Conservation (phyloP, 2,888 invertebrate genomes). For the Mesopsocus fuscifrons region DNA sequence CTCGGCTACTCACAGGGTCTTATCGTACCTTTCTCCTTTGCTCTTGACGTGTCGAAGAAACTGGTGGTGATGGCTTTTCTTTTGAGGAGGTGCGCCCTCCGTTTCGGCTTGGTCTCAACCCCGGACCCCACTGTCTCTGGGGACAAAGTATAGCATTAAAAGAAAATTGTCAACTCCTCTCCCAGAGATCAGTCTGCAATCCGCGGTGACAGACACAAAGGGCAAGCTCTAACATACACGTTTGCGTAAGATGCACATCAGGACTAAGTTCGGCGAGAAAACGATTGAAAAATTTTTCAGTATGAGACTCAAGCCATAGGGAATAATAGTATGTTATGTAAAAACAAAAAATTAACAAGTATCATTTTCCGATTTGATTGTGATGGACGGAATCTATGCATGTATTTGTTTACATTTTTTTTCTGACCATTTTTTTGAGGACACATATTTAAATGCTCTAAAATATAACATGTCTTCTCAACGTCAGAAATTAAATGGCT, state of each 20-base stretch:
- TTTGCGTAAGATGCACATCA: too few relatives aligned
- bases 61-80: conserved; percentile 76
- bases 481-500: too few relatives aligned
- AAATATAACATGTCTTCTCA: too few relatives aligned
- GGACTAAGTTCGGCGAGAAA: conserved; percentile 8
- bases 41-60: conserved; percentile 46
- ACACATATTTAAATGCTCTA: too few relatives aligned
- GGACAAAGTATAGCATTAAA: conserved; percentile 18
- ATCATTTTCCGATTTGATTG: too few relatives aligned
- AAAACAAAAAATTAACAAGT: too few relatives aligned
- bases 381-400: too few relatives aligned
- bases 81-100: conserved; percentile 62
- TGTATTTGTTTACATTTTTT: too few relatives aligned
- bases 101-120: conserved; percentile 47
- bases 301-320: too few relatives aligned
- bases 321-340: too few relatives aligned
- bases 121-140: conserved; percentile 26
- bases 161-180: neutral
- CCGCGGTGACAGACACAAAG: conserved; percentile 8
- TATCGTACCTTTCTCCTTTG: conserved; percentile 9
- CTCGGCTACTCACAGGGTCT: too few relatives aligned
- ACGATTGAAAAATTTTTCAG: neutral
- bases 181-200: neutral
- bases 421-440: too few relatives aligned
- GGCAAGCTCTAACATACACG: neutral